Base-by-base conservation (phyloP, 2,113 vertebrate genomes). In the Diphyllodes magnificus region DNA sequence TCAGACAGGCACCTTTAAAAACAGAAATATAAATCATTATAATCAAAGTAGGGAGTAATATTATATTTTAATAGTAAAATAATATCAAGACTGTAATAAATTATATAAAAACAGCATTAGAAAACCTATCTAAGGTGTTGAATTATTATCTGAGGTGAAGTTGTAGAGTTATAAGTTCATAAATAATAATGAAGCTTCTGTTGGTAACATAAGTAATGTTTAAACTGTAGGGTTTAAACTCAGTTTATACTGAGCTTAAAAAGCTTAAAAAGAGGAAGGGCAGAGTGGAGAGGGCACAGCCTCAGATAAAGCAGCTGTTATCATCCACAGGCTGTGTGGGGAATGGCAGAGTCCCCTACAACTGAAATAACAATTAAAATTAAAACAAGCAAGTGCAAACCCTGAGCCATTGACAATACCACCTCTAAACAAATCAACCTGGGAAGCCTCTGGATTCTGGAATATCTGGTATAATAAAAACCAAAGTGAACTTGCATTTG, bases 11-110 rank as follows among this genome's bases (percentile, higher is more conserved):
- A 92, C 50, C 57, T 86, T 93, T 90, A 93, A 72, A 94, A 96
- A 86, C 50, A 91, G 84, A 77, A 96, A 86, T 86, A 97, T 88
- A 95, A 96, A 97, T 96, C 69, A 94, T 81, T 90, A 78, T 93
- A 95, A 95, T 91, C 88, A 80, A 97, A 90, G 61, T 47, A 71
- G 49, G 47, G 45, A 95, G 42, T 30, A 84, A 88, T 89, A 82
- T 89, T 95, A 59, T 86, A 97, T 91, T 96, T 95, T 88, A 90
- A 88, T 92, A 64, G 70, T 82, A 96, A 96, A 97, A 97, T 88
- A 95, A 94, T 93, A 93, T 86, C 40, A 89, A 86, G 63, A 69
- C 45, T 86, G 45, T 23, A 80, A 93, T 96, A 90, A 88, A 93
- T 91, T 76, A 86, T 39, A 86, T 17, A 54, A 90, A 94, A 94